These are phyloP conservation scores for Phalacrocorax carbo DNA, from an alignment of 2,113 vertebrate genomes.

Conservation along the genomic window DNA sequence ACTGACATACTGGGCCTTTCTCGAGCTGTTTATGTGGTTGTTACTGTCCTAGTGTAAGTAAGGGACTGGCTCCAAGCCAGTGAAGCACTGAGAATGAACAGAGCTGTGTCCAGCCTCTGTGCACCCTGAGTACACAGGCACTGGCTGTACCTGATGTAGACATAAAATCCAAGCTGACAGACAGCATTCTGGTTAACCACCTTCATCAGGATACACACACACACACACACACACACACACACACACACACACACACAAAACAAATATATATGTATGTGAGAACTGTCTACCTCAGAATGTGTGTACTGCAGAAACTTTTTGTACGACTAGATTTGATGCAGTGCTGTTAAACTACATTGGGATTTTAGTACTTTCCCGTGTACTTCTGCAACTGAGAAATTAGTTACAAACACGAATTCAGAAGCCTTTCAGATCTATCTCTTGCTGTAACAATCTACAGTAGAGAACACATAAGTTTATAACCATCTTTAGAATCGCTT, in stretches of 20 bases:
- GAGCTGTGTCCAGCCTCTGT: background rate
- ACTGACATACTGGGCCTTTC: background rate
- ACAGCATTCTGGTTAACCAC: background rate
- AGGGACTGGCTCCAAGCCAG: background rate
- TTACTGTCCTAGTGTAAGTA: background rate
- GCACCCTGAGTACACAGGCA: background rate
- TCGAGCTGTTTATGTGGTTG: background rate
- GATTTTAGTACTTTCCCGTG: conserved; percentile 12
- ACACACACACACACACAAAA: background rate
- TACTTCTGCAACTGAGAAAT: conserved; percentile 25
- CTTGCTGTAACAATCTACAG: conserved; percentile 18
- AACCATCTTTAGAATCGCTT: conserved; percentile 68
- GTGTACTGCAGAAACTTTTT: conserved; percentile 43
- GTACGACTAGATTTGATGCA: background rate
- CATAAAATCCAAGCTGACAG: background rate
- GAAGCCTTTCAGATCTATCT: conserved; percentile 9
- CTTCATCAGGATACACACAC: background rate
- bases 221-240: background rate
- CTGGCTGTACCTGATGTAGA: background rate
- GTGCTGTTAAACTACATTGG: background rate
- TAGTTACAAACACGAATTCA: background rate
- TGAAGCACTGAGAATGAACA: background rate
- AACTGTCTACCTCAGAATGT: conserved; percentile 75
- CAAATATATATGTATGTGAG: background rate
- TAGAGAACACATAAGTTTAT: conserved; percentile 27